These are phyloP conservation scores for Falco columbarius DNA, from an alignment of 2,797 vertebrate genomes.

Conservation along the genomic window DNA sequence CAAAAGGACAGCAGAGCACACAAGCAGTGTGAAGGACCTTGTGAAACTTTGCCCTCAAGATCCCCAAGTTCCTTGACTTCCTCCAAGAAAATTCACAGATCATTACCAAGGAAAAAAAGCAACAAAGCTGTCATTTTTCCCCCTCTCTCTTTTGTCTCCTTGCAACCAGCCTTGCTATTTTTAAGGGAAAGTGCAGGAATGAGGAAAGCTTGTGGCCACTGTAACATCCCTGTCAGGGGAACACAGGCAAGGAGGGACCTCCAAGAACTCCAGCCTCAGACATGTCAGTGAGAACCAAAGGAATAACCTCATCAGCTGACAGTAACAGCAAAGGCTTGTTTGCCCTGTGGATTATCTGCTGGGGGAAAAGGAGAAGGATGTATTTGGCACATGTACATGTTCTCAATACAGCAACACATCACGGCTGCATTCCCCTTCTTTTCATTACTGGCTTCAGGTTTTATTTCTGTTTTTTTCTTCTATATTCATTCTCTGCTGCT, in stretches of 20 bases:
- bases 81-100: background rate
- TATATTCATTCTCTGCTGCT: accelerated
- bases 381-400: background rate
- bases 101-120: background rate
- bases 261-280: background rate
- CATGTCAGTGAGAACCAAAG: background rate
- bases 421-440: background rate
- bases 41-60: background rate
- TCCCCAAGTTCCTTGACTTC: background rate
- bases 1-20: background rate
- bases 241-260: background rate
- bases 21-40: background rate
- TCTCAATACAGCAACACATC: accelerated
- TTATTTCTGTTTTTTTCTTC: background rate
- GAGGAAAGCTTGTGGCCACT: background rate
- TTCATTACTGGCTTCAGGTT: background rate
- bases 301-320: background rate
- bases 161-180: background rate
- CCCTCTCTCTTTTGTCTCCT: background rate
- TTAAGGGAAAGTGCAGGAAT: background rate
- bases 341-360: background rate
- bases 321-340: background rate
- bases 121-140: background rate
- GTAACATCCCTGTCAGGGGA: background rate
- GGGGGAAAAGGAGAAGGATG: background rate